These are phyloP conservation scores for Cyclura pinguis DNA, from an alignment of 2,797 vertebrate species.

Conservation along the genomic window DNA sequence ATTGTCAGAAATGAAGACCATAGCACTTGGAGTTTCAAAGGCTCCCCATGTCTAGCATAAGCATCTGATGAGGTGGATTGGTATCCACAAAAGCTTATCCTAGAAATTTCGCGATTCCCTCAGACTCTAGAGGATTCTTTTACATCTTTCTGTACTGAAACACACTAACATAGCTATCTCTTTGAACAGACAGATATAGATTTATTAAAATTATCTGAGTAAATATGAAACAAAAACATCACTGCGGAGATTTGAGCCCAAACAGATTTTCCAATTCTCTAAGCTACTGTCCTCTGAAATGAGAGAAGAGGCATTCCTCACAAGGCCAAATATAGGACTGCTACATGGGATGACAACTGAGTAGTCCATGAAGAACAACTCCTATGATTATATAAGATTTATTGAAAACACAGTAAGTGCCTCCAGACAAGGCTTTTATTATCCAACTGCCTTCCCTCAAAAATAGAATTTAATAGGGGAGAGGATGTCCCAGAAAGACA, in stretches of 20 bases:
- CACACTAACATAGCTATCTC: no score
- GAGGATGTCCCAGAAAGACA: not conserved
- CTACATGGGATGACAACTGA: not conserved
- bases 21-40: no score
- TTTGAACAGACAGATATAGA: not conserved
- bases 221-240: not conserved
- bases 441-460: not conserved
- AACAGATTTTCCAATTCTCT: not conserved
- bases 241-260: no score
- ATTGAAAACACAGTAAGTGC: not conserved
- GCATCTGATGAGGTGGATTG: no score
- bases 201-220: not conserved
- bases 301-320: not conserved
- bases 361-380: constrained; percentile 22
- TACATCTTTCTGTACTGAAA: no score
- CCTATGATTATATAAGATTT: not conserved
- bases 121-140: no score
- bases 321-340: not conserved
- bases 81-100: no score
- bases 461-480: not conserved
- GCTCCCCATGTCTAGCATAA: no score
- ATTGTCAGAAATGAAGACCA: no score
- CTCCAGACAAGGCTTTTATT: not conserved
- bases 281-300: not conserved
- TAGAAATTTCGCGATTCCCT: no score